Percentiles rank a stretch among this genome's conserved stretches.
phyloP scores from a whole-genome alignment of 2,888 invertebrate genomes.

The Platycheirus albimanus region DNA sequence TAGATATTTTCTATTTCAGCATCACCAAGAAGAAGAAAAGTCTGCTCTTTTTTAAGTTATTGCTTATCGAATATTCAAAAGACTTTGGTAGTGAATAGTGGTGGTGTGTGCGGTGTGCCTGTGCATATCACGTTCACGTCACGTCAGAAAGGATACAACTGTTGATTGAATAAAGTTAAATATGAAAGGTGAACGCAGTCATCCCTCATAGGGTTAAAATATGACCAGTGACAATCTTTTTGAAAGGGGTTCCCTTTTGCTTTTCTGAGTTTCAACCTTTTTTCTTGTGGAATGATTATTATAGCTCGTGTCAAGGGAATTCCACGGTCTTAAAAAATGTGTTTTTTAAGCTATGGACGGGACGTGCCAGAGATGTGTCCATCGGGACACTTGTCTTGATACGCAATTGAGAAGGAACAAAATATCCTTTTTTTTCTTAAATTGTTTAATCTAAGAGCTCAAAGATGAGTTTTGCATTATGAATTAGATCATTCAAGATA shows the following conservation, averaged over 20 bases:
- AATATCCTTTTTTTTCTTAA: constrained; percentile 19
- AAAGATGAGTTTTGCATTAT: constrained; percentile 34
- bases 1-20: constrained; percentile 5
- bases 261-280: constrained; percentile 27
- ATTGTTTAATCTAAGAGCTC: constrained; percentile 21
- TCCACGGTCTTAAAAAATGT: constrained; percentile 28
- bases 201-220: constrained; percentile 58
- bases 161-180: constrained; percentile 65
- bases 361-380: constrained; percentile 65
- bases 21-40: neutral
- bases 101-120: too few relatives aligned
- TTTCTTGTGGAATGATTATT: constrained; percentile 12
- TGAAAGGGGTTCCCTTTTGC: constrained; percentile 57
- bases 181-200: constrained; percentile 41
- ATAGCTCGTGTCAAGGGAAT: constrained; percentile 54
- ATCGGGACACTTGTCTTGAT: constrained; percentile 64
- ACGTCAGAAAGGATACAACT: constrained; percentile 37
- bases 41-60: constrained; percentile 35
- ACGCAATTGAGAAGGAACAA: constrained; percentile 52
- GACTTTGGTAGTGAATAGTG: constrained; percentile 9
- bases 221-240: constrained; percentile 65
- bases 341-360: constrained; percentile 53
- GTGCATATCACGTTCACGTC: constrained; percentile 30
- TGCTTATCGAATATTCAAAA: constrained; percentile 55
- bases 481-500: constrained; percentile 32